Conservation (phyloP, 1,140 invertebrate species). For the Procambarus clarkii region DNA sequence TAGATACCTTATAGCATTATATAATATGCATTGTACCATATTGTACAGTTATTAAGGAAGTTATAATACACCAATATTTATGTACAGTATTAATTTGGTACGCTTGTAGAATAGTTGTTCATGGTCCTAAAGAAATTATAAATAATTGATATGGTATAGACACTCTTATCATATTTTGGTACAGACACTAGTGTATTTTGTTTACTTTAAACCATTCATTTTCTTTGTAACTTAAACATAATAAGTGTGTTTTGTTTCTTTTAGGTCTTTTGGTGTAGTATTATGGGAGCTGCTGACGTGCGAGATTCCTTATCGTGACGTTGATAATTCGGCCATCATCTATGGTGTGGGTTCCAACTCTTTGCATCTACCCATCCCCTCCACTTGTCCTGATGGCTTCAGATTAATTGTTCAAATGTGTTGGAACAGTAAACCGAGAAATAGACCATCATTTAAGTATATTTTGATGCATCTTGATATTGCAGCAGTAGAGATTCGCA, state of each 20-base stretch:
- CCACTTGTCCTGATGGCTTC: slow-evolving; percentile 88
- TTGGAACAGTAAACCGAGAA: slow-evolving; percentile 92
- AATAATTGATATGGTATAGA: too few relatives aligned
- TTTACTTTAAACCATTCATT: too few relatives aligned
- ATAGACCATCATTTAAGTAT: slow-evolving; percentile 95
- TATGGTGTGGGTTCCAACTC: slow-evolving; percentile 97
- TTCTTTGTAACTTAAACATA: too few relatives aligned
- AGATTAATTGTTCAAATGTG: slow-evolving; percentile 91
- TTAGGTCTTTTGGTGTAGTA: slow-evolving; percentile 94
- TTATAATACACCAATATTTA: too few relatives aligned
- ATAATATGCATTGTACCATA: not conserved
- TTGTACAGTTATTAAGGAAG: too few relatives aligned
- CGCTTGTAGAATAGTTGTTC: too few relatives aligned
- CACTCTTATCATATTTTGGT: too few relatives aligned
- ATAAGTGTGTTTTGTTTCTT: slow-evolving; percentile 48
- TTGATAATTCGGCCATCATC: slow-evolving; percentile 97
- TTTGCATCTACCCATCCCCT: slow-evolving; percentile 91
- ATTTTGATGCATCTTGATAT: slow-evolving; percentile 93
- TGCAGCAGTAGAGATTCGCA: slow-evolving; percentile 86
- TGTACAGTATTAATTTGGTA: too few relatives aligned
- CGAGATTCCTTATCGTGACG: slow-evolving; percentile 96
- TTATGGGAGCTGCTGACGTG: slow-evolving; percentile 97
- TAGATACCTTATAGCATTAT: not conserved
- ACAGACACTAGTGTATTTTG: too few relatives aligned
- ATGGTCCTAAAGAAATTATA: too few relatives aligned